Percentiles rank a stretch among this genome's conserved stretches.
phyloP scores from a whole-genome alignment of 2,113 vertebrate genomes.

The Petrocephalus microphthalmus region DNA sequence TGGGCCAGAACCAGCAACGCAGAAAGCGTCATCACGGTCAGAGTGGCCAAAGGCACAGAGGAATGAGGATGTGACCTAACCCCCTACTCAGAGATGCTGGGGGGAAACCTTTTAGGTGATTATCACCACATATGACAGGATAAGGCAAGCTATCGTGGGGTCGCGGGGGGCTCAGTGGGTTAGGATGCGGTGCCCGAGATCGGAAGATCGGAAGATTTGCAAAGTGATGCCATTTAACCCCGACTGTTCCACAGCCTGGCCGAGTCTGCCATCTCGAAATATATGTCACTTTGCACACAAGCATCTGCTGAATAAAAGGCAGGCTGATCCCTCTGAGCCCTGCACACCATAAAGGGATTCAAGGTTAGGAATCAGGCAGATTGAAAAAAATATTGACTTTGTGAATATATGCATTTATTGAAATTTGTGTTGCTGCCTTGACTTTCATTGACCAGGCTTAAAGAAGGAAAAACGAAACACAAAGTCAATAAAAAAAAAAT shows the following conservation, averaged over 20 bases:
- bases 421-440: neutral
- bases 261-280: neutral
- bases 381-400: neutral
- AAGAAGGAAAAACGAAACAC: neutral
- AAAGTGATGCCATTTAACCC: neutral
- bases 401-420: neutral
- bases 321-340: neutral
- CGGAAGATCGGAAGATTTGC: neutral
- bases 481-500: neutral
- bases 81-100: neutral
- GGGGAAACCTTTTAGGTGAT: neutral
- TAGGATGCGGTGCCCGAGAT: neutral
- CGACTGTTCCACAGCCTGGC: neutral
- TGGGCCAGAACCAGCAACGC: neutral
- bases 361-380: neutral
- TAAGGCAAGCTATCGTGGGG: neutral
- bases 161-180: neutral
- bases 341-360: neutral
- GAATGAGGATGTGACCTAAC: neutral
- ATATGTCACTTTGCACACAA: too few species aligned
- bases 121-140: neutral
- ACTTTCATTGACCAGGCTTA: neutral
- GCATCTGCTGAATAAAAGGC: neutral
- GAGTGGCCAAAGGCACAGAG: neutral
- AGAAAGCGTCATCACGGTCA: neutral